Evolutionary conservation across 2,113 vertebrate species (phyloP).

Genomic region (Colossoma macropomum): DNA sequence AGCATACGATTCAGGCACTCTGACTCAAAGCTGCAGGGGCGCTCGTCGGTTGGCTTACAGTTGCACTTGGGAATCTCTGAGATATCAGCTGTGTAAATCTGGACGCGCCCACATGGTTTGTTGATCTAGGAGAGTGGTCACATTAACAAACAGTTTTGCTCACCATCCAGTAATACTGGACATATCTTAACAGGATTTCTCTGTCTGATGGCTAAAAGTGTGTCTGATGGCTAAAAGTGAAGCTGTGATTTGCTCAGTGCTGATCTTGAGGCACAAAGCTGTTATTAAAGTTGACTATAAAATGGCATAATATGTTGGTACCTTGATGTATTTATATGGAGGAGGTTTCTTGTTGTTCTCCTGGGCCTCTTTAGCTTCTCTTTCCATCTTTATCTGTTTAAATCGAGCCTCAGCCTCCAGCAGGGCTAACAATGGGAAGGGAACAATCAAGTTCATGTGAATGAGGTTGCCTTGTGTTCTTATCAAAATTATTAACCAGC

Average conservation of each 20-base stretch:
- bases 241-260: too few relatives aligned
- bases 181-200: background rate
- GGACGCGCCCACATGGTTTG: slow-evolving; percentile 91
- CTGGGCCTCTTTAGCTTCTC: slow-evolving; percentile 92
- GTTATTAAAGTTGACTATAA: too few relatives aligned
- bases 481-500: background rate
- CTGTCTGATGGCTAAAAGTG: too few relatives aligned
- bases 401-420: slow-evolving; percentile 92
- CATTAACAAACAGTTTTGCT: too few relatives aligned
- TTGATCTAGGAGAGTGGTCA: slow-evolving; percentile 81
- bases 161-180: background rate
- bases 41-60: slow-evolving; percentile 91
- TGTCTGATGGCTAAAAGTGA: too few relatives aligned
- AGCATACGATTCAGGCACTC: slow-evolving; percentile 98
- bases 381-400: slow-evolving; percentile 88
- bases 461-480: background rate
- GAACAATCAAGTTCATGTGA: background rate
- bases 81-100: slow-evolving; percentile 93
- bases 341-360: slow-evolving; percentile 94
- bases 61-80: slow-evolving; percentile 98
- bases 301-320: background rate
- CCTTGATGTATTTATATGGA: slow-evolving; percentile 97
- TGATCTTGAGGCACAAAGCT: too few relatives aligned
- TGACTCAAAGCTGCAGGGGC: slow-evolving; percentile 92
- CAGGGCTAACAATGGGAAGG: slow-evolving; percentile 77